Evolutionary conservation across 2,888 invertebrate species (phyloP), one percentile per base, ranked within the genome.

Genomic region (Colostygia pectinataria): DNA sequence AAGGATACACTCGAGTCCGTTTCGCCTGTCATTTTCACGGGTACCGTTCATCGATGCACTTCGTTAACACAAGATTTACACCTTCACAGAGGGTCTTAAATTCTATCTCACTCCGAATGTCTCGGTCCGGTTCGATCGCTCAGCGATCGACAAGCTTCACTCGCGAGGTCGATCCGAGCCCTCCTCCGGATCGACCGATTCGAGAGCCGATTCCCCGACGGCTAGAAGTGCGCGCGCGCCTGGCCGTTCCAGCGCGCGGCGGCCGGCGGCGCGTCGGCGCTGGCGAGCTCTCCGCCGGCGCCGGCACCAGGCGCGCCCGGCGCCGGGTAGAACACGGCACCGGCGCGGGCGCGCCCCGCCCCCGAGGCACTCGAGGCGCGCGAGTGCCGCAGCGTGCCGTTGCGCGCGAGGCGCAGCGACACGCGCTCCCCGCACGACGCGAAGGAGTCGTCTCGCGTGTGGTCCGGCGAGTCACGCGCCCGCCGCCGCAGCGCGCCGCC

Each of bases 371-470:
- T 6, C 44, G 74, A 72, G 38, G 60, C 63, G 50, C 71, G 76
- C 23, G 82, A 77, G 41, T 80, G 78, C 1, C 83, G 80, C 66
- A 82, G 71, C 45, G 90, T 88, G 52, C 85, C 82, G 71, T 86
- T 80, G 54, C 90, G 80, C 55, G 78, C 74, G 67, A 93, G 74
- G 1, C 95, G 90, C 78, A 95, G 76, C 71, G 95, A 93, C 77
- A 93, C 91, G 71, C 93, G 92, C 70, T 96, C 96, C 10, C 95
- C 94, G 80, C 94, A 95, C 53, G 96, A 95, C 59, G 95, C 94
- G 72, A 95, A 93, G 69, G 95, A 96, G 80, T 96, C 96, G 76
- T 96, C 96, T 75, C 95, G 95, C 50, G 95, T 95, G 66, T 88
- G 76, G 52, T 78, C 93, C 83, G 70, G 92, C 74, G 85, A 96